Evolutionary conservation across 2,888 invertebrate genomes (phyloP).

Genomic region (Sarcophaga variegata): DNA sequence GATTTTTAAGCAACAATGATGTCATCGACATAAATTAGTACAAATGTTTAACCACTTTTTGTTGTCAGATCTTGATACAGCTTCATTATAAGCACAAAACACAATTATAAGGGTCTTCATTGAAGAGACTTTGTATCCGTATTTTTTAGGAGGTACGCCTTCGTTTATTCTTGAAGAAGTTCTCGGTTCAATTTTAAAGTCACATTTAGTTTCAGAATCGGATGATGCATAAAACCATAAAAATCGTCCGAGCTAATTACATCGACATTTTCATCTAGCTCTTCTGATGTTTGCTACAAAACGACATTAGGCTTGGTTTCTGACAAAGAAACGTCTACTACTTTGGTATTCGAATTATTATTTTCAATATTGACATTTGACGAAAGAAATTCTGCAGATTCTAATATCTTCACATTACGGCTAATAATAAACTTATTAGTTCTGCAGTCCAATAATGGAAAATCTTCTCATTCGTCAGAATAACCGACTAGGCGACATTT

Average conservation of each 20-base stretch:
- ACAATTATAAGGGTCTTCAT: constrained; percentile 4
- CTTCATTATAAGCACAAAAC: too few species aligned
- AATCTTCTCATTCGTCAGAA: too few species aligned
- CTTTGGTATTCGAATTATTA: too few species aligned
- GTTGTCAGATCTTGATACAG: too few species aligned
- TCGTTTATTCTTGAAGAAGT: constrained; percentile 12
- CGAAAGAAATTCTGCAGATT: too few species aligned
- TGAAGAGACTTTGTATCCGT: constrained; percentile 1
- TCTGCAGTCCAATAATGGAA: too few species aligned
- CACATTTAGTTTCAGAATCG: neutral
- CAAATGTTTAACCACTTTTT: neutral
- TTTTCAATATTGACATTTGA: too few species aligned
- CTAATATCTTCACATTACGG: too few species aligned
- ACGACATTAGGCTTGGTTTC: neutral
- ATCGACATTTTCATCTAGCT: neutral
- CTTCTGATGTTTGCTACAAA: neutral
- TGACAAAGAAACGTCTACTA: too few species aligned
- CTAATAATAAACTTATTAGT: too few species aligned
- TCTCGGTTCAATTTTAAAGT: neutral
- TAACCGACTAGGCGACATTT: too few species aligned
- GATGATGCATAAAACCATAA: constrained; percentile 1
- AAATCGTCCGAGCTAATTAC: neutral
- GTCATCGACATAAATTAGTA: constrained; percentile 38
- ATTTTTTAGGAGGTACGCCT: constrained; percentile 23
- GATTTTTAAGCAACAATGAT: constrained; percentile 23